Base-by-base conservation (phyloP, 2,797 vertebrate genomes). In the Hippoglossus hippoglossus region DNA sequence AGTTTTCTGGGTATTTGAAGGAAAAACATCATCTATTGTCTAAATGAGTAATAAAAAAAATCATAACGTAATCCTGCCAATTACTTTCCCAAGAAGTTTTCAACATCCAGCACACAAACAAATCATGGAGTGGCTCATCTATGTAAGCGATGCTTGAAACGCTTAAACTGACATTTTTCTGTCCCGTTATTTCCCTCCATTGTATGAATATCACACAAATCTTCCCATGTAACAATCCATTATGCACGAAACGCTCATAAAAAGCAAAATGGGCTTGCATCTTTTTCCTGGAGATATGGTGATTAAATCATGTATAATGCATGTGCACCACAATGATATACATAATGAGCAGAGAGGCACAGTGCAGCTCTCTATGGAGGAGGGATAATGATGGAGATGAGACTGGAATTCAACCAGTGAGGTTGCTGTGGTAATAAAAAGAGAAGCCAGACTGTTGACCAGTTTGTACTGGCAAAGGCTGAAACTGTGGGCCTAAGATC, bases 251-350 rank as follows among this genome's bases (percentile, higher is more conserved):
- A 78, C 8, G 19, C 79, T 87, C 75, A 86, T 89, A 79, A 88
- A 81, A 89, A 0, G 12, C 39, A 3, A 61, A 79, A 82, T 55
- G 56, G 71, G 67, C 39, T 24, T 16, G 72, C 61, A 69, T 85
- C 67, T 63, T 64, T 78, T 51, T 73, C 67, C 66, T 39, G 21
- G 64, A 86, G 72, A 87, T 79, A 85, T 87, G 87, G 75, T 90
- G 85, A 91, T 91, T 82, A 83, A 88, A 88, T 90, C 79, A 91
- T 89, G 81, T 81, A 84, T 91, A 87, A 90, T 90, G 82, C 72
- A 88, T 87, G 87, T 50, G 47, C 74, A 63, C 46, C 68, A 71
- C 77, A 84, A 78, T 82, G 74, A 89, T 77, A 83, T 82, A 62
- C 79, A 83, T 82, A 83, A 88, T 82, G 82, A 90, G 83, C 2